Percentiles rank a stretch among this genome's conserved stretches.
Conservation (phyloP, 2,888 invertebrate species). For the Erynnis tages region DNA sequence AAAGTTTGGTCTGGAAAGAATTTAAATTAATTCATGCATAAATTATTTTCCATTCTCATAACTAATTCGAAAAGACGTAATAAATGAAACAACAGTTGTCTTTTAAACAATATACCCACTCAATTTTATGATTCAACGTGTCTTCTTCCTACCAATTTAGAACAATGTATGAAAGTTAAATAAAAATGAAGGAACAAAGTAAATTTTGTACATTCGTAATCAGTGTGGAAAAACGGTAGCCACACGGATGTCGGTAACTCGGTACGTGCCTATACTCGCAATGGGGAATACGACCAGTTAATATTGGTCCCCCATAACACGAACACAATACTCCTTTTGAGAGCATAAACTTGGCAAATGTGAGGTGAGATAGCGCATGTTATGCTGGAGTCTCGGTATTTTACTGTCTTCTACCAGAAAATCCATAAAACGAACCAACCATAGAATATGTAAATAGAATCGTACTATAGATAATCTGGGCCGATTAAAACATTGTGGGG, state of each 20-base stretch:
- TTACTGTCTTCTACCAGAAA: conserved; percentile 50
- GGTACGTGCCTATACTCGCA: conserved; percentile 63
- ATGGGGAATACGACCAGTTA: conserved; percentile 46
- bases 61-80: not conserved
- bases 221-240: conserved; percentile 68
- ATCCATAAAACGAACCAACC: conserved; percentile 57
- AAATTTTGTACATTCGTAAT: conserved; percentile 51
- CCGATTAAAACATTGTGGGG: conserved; percentile 21
- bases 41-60: no score
- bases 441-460: conserved; percentile 50
- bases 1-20: no score
- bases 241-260: conserved; percentile 53
- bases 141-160: conserved; percentile 8
- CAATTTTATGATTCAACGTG: conserved; percentile 9
- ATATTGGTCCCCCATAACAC: conserved; percentile 36
- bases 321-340: conserved; percentile 18
- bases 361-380: conserved; percentile 19
- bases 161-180: conserved; percentile 11
- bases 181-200: conserved; percentile 15
- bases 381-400: conserved; percentile 41
- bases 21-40: no score
- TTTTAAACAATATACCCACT: conserved; percentile 5
- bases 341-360: conserved; percentile 13
- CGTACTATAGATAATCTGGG: conserved; percentile 35
- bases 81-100: not conserved